Evolutionary conservation across 2,888 invertebrate species (phyloP), one percentile per base, ranked within the genome.

Genomic region (Mesorhabditis spiculigera): DNA sequence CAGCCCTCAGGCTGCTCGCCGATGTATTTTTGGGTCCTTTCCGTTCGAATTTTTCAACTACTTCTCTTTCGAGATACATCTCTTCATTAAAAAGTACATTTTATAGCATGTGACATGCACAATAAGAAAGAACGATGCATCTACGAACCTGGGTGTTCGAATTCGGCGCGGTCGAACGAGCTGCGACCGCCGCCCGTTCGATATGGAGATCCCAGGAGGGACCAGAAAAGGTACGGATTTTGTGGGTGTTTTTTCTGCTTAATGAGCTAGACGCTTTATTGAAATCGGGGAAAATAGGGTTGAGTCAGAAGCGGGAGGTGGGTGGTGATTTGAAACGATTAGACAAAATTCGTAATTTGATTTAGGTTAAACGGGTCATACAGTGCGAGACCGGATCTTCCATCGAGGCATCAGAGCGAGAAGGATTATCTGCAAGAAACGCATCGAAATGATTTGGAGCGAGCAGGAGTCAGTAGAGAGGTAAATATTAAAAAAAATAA

Each of bases 91-190:
- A 28, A 28, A 28, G 28, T 28, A 28, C 58, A 10, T 13, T 50
- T 50, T 50, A 10, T n/a, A 50, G 58, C 58, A 50, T 50, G 58
- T 50, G 58, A 50, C n/a, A 50, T 50, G 58, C 58, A 50, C 58
- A 50, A 50, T 50, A 13, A 10, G 58, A 50, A n/a, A 50, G 58
- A 50, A n/a, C 10, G n/a, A 50, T 50, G 58, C 58, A n/a, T 10
- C 8, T n/a, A 13, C 58, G 58, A 50, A n/a, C 58, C 58, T 50
- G 58, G 58, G 58, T 50, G 58, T 50, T 50, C 58, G 10, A 50
- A 10, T n/a, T 50, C 58, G 8, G 8, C 58, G 58, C 28, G 28
- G 28, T 28, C 28, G 28, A 28, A 28, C 28, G 28, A 28, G 28
- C 28, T 28, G 28, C 28, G 28, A 28, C 28, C 28, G 28, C 28